These are phyloP conservation scores for Cyphomyrus discorhynchus DNA, from an alignment of 2,113 vertebrate genomes.

Conservation along the genomic window DNA sequence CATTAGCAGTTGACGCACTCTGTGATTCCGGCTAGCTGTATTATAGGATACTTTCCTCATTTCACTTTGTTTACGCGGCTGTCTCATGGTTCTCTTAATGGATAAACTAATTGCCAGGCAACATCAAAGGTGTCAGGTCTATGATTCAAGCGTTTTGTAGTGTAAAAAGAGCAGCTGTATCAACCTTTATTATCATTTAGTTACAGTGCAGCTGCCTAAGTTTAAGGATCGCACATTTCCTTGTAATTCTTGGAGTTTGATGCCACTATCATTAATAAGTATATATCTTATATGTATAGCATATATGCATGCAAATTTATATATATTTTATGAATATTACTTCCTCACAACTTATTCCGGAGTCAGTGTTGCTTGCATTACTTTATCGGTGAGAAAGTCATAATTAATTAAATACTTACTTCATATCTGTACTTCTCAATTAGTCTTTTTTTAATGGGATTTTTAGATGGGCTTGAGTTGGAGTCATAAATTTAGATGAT, in stretches of 20 bases:
- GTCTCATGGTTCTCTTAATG: conserved; percentile 25
- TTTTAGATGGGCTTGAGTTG: conserved; percentile 17
- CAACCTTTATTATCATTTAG: not conserved
- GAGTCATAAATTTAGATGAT: conserved; percentile 24
- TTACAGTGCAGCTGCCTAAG: not conserved
- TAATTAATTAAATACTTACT: conserved; percentile 14
- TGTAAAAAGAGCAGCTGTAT: conserved; percentile 15
- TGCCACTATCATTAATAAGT: not conserved
- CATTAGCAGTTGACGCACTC: conserved; percentile 27
- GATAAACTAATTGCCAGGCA: conserved; percentile 24
- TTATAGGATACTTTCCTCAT: not conserved
- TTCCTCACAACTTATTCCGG: conserved; percentile 6
- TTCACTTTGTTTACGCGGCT: conserved; percentile 23
- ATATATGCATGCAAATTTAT: not conserved
- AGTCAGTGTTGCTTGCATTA: not conserved
- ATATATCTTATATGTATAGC: not conserved
- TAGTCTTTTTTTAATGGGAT: conserved; percentile 26
- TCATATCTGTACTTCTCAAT: conserved; percentile 25
- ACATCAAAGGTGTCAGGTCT: conserved; percentile 10
- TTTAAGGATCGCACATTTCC: not conserved
- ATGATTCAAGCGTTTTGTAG: not conserved
- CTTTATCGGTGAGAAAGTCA: conserved; percentile 8
- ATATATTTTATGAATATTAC: conserved; percentile 3
- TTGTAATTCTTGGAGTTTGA: not conserved
- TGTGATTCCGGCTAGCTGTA: conserved; percentile 18